A percentile compares a stretch with the other conserved stretches of the same genome.
Evolutionary conservation across 2,888 invertebrate genomes (phyloP).

Genomic region (Lordiphosa fenestrarum): DNA sequence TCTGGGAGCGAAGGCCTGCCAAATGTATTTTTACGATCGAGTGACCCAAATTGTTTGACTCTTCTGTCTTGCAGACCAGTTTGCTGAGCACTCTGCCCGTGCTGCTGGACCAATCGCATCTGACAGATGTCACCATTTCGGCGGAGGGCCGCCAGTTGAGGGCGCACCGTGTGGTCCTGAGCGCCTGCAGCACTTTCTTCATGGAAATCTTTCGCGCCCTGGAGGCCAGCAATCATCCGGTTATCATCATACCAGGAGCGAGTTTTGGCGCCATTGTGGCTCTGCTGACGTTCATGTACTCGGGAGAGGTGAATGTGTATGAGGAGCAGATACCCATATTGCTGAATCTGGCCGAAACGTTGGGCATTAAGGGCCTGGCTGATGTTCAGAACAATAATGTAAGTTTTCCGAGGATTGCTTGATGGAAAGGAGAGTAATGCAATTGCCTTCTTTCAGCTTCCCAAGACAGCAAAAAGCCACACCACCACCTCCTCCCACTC

Average conservation of each 20-base stretch:
- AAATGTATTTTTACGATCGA: conserved; percentile 60
- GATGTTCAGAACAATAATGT: conserved; percentile 87
- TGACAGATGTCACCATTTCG: conserved; percentile 93
- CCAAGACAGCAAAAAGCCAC: conserved; percentile 68
- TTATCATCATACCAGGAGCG: conserved; percentile 80
- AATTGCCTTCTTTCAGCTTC: conserved; percentile 40
- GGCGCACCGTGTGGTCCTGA: conserved; percentile 92
- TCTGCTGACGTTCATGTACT: conserved; percentile 92
- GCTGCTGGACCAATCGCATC: conserved; percentile 88
- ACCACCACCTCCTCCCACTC: conserved; percentile 16
- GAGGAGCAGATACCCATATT: conserved; percentile 89
- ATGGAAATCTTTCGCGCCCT: conserved; percentile 87
- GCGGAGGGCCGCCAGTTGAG: conserved; percentile 91
- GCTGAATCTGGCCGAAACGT: conserved; percentile 88
- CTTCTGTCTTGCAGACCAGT: conserved; percentile 83
- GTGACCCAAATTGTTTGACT: conserved; percentile 49
- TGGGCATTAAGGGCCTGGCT: conserved; percentile 91
- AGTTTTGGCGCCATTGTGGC: conserved; percentile 82
- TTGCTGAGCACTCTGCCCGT: conserved; percentile 89
- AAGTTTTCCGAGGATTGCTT: conserved; percentile 64
- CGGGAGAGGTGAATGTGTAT: conserved; percentile 92
- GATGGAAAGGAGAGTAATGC: no score
- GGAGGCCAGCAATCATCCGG: conserved; percentile 79
- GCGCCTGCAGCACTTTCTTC: conserved; percentile 95
- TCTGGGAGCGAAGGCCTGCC: conserved; percentile 28